Evolutionary conservation across 2,113 vertebrate genomes (phyloP).

Genomic region (Syngnathus typhle): DNA sequence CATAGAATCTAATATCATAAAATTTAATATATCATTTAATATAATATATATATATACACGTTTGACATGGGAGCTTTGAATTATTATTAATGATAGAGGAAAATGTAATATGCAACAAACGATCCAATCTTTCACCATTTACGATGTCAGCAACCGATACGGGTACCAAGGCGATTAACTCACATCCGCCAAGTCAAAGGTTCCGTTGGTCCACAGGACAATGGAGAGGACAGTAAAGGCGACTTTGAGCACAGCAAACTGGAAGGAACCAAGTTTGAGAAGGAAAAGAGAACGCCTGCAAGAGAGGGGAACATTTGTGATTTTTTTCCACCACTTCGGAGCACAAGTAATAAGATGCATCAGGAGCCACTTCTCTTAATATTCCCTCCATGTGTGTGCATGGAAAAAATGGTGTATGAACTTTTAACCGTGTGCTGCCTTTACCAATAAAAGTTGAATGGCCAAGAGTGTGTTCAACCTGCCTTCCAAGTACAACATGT

Average conservation of each 20-base stretch:
- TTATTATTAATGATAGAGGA: no score
- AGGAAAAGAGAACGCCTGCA: slow-evolving; percentile 75
- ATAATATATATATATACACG: no score
- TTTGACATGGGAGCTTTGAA: no score
- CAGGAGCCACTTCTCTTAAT: background rate
- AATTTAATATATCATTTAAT: no score
- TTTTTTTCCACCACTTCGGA: background rate
- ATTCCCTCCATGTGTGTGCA: background rate
- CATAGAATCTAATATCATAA: no score
- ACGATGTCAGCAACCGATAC: slow-evolving; percentile 12
- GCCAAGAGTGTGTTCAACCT: slow-evolving; percentile 24
- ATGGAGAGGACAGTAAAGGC: slow-evolving; percentile 77
- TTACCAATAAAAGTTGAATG: slow-evolving; percentile 16
- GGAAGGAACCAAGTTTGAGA: slow-evolving; percentile 82
- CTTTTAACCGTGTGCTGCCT: background rate
- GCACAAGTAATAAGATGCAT: background rate
- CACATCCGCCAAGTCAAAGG: slow-evolving; percentile 69
- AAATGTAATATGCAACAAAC: background rate
- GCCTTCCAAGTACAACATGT: background rate
- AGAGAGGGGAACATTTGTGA: slow-evolving; percentile 19
- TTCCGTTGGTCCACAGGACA: slow-evolving; percentile 77
- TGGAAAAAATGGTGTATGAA: background rate
- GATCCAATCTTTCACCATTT: background rate
- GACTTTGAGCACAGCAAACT: slow-evolving; percentile 76
- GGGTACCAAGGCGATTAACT: slow-evolving; percentile 36